phyloP scores from a whole-genome alignment of 2,888 invertebrate species.

The Andrena bucephala region DNA sequence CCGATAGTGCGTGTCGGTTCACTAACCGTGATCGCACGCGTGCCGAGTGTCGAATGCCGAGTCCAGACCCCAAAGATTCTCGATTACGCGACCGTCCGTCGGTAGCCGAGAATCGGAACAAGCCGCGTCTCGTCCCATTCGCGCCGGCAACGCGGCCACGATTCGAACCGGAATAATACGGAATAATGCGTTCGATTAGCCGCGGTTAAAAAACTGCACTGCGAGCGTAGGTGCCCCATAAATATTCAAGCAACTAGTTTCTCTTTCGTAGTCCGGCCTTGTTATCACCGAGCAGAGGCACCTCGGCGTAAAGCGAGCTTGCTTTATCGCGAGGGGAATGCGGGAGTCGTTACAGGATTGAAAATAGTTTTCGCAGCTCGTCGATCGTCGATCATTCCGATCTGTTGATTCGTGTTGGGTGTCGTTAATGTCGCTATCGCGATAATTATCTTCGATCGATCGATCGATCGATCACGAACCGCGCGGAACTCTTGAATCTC shows the following conservation, averaged over 20 bases:
- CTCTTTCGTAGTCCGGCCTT: background rate
- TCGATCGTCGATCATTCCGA: too few species aligned
- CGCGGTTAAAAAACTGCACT: background rate
- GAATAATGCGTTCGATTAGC: constrained; percentile 21
- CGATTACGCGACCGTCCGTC: background rate
- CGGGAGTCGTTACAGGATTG: too few species aligned
- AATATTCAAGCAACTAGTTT: constrained; percentile 24
- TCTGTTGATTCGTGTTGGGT: too few species aligned
- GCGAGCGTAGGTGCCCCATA: constrained; percentile 12
- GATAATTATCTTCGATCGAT: too few species aligned
- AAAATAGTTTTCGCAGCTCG: too few species aligned
- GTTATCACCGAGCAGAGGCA: background rate
- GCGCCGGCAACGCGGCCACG: background rate
- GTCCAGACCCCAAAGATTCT: too few species aligned
- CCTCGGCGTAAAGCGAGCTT: background rate
- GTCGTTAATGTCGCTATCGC: too few species aligned
- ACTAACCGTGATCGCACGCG: background rate
- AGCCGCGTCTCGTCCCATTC: background rate
- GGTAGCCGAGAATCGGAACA: background rate
- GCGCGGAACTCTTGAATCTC: too few species aligned
- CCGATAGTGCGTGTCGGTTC: background rate
- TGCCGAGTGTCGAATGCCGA: too few species aligned
- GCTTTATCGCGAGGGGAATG: background rate
- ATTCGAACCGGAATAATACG: constrained; percentile 3
- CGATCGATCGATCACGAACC: too few species aligned